phyloP scores from a whole-genome alignment of 53 echinoderm and acorn worm genomes.

The Arbacia lixula region DNA sequence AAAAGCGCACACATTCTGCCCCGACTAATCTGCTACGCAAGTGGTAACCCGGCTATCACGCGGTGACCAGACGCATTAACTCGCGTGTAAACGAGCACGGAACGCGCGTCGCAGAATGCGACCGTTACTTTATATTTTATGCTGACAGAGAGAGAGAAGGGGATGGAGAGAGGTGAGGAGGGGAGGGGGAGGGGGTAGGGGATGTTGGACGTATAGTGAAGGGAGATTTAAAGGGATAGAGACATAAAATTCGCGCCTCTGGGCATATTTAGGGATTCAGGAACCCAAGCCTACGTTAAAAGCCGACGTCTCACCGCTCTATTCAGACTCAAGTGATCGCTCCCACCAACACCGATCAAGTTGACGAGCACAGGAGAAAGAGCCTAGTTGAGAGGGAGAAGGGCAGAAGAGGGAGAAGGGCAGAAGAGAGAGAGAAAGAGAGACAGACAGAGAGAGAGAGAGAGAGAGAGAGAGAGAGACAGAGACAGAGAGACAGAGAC shows the following conservation, averaged over 20 bases:
- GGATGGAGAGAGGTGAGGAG: background rate
- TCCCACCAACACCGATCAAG: conserved; percentile 11
- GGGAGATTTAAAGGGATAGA: too few species aligned
- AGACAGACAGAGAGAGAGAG: background rate
- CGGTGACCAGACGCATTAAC: conserved; percentile 3
- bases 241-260: conserved; percentile 11
- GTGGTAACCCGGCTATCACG: background rate
- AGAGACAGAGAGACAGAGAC: too few species aligned
- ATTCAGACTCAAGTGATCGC: conserved; percentile 43
- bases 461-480: too few species aligned
- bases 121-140: background rate
- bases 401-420: background rate
- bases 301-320: conserved; percentile 52
- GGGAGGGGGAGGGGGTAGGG: background rate
- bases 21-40: background rate
- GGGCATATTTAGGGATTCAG: conserved; percentile 58
- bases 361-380: background rate
- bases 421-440: background rate
- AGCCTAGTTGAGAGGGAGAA: conserved; percentile 5
- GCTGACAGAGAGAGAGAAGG: background rate
- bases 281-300: conserved; percentile 45
- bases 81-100: too few species aligned
- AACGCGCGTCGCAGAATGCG: too few species aligned
- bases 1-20: conserved; percentile 48
- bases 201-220: too few species aligned